Percentiles rank a stretch among this genome's conserved stretches.
Evolutionary conservation across 1,140 invertebrate species (phyloP).

Genomic region (Trypoxylus dichotomus): DNA sequence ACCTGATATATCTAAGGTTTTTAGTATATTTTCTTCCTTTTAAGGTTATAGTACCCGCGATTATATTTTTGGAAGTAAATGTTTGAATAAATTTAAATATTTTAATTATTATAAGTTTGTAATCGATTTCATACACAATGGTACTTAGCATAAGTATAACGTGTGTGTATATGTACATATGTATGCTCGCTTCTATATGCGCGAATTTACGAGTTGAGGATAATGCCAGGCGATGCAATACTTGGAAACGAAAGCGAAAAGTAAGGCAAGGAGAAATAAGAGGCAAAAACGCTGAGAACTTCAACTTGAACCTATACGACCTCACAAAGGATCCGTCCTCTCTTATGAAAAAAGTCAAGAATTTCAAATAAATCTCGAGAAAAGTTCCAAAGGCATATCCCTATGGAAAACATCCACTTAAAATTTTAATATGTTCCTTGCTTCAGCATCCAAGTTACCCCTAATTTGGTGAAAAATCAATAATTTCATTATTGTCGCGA

Average conservation of each 20-base stretch:
- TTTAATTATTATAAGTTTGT: too few species aligned
- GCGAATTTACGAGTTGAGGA: not conserved
- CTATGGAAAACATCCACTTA: constrained; percentile 37
- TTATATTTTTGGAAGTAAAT: too few species aligned
- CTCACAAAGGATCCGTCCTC: constrained; percentile 14
- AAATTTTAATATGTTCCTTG: constrained; percentile 38
- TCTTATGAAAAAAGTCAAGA: constrained; percentile 21
- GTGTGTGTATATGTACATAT: not conserved
- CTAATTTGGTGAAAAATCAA: constrained; percentile 38
- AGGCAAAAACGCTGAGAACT: constrained; percentile 30
- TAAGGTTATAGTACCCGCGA: too few species aligned
- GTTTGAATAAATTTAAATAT: too few species aligned
- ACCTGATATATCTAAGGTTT: too few species aligned
- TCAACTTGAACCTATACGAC: constrained; percentile 23
- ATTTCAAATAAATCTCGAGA: constrained; percentile 28
- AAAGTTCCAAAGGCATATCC: constrained; percentile 21
- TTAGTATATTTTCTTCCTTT: too few species aligned
- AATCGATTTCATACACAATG: too few species aligned
- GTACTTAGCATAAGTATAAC: too few species aligned
- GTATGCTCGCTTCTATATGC: not conserved
- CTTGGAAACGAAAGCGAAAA: constrained; percentile 27
- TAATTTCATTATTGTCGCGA: constrained; percentile 39
- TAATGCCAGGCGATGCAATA: not conserved
- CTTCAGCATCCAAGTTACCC: constrained; percentile 36
- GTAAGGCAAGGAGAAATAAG: constrained; percentile 12